These are phyloP conservation scores for Chrysolina oricalcia DNA, from an alignment of 2,888 invertebrate species.

Conservation along the genomic window DNA sequence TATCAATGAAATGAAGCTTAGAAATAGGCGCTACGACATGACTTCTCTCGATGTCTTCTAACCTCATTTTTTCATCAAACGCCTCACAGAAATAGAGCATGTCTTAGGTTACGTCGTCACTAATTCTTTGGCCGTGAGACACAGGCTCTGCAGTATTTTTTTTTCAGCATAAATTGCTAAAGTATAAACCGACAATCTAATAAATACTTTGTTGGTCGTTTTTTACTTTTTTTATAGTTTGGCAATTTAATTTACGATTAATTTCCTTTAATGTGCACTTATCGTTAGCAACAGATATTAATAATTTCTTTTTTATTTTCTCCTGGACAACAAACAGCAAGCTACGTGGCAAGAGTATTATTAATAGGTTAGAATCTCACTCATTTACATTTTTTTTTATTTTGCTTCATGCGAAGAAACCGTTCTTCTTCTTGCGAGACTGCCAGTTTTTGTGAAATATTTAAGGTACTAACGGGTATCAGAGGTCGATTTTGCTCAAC, in stretches of 20 bases:
- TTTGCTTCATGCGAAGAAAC: conserved; percentile 32
- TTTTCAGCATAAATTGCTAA: not conserved
- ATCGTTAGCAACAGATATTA: conserved; percentile 59
- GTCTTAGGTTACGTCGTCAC: no score
- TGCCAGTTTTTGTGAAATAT: not conserved
- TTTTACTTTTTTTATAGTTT: conserved; percentile 44
- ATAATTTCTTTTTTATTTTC: conserved; percentile 67
- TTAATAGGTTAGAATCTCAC: conserved; percentile 81
- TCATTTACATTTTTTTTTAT: conserved; percentile 65
- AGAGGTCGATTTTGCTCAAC: not conserved
- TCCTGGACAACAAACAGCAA: conserved; percentile 77
- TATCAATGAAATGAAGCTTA: no score
- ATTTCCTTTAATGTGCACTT: conserved; percentile 60
- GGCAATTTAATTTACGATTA: conserved; percentile 41
- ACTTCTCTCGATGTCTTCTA: no score
- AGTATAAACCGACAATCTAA: not conserved
- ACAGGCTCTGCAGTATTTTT: not conserved
- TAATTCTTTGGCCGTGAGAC: no score
- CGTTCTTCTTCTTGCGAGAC: conserved; percentile 12
- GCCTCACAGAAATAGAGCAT: no score
- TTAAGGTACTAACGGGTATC: not conserved
- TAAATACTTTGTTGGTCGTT: not conserved
- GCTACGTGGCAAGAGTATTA: conserved; percentile 85
- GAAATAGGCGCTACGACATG: no score
- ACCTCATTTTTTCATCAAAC: no score